Conservation (phyloP, 2,888 invertebrate species). For the Drosophila cracens region DNA sequence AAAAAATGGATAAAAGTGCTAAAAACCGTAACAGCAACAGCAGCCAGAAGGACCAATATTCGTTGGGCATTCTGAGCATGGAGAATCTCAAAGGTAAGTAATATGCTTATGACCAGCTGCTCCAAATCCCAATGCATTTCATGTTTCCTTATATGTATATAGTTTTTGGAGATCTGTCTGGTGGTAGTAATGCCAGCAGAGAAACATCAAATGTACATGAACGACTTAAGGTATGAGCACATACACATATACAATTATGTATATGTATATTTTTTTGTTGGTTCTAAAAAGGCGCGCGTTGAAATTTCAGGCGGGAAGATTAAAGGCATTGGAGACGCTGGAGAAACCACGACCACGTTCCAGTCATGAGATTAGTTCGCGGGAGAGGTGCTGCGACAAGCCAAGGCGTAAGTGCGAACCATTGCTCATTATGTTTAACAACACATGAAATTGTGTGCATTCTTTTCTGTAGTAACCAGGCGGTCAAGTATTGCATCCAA, state of each 20-base stretch:
- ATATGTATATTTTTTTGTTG: background rate
- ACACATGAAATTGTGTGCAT: background rate
- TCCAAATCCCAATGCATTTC: background rate
- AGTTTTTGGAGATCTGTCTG: slow-evolving; percentile 81
- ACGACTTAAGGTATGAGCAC: slow-evolving; percentile 66
- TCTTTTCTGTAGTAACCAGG: slow-evolving; percentile 7
- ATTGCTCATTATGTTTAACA: background rate
- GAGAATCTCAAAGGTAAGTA: slow-evolving; percentile 73
- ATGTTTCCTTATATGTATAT: slow-evolving; percentile 1
- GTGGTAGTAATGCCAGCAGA: slow-evolving; percentile 43
- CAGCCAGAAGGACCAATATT: slow-evolving; percentile 60
- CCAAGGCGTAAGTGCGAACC: slow-evolving; percentile 22
- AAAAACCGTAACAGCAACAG: slow-evolving; percentile 22
- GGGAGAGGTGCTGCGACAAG: slow-evolving; percentile 2
- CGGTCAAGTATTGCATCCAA: slow-evolving; percentile 59
- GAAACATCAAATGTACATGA: slow-evolving; percentile 56
- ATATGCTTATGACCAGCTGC: background rate
- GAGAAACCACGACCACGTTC: slow-evolving; percentile 64
- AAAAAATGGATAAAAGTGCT: slow-evolving; percentile 56
- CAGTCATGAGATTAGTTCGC: slow-evolving; percentile 24
- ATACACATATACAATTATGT: background rate
- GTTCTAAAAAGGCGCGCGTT: slow-evolving; percentile 8
- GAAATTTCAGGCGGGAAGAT: slow-evolving; percentile 68
- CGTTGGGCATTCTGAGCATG: slow-evolving; percentile 75
- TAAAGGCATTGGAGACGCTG: slow-evolving; percentile 75